Evolutionary conservation across 1,140 invertebrate species (phyloP), one percentile per base, ranked within the genome.

Genomic region (Aphaenogaster rudis): DNA sequence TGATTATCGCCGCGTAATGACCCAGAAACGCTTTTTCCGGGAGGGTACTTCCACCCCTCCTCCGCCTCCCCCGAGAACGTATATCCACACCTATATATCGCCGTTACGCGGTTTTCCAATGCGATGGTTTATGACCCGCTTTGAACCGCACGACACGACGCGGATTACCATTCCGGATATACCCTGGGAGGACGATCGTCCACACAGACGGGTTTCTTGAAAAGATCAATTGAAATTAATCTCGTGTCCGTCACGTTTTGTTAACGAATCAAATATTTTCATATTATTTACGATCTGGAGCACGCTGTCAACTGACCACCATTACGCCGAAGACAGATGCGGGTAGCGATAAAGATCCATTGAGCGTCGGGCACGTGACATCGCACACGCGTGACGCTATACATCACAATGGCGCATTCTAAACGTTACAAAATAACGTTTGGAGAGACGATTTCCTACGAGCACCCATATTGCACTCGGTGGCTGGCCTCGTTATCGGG

Each of bases 271-370:
- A 81, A 76, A 88, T 76, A 67, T 74, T 88, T 87, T 77, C 69
- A 39, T 74, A 66, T 86, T 86, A 76, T 52, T 81, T 48, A 79
- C 74, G 74, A 86, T 36, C 42, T 45, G 36, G n/a, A 17, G 61
- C n/a, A 64, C 54, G 50, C 61, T 1, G 39, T 39, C 50, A 17
- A 74, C 52, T 59, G 76, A 86, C 77, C 77, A 48, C 17, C 57
- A 63, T 76, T 52, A 28, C 9, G 77, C 33, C 28, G 59, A 54
- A 78, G 76, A 66, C 61, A 69, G 82, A 88, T 91, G 90, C 90
- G 90, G 90, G 90, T 63, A 80, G 78, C 39, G 87, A 91, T 88
- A 86, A 90, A 91, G 86, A 91, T 88, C 87, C 82, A 86, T 59
- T 87, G 82, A 81, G 63, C 52, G 63, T 61, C 52, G 63, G 76